These are phyloP conservation scores for Stegophylla sp. DNA, from an alignment of 2,888 invertebrate genomes.

Conservation along the genomic window DNA sequence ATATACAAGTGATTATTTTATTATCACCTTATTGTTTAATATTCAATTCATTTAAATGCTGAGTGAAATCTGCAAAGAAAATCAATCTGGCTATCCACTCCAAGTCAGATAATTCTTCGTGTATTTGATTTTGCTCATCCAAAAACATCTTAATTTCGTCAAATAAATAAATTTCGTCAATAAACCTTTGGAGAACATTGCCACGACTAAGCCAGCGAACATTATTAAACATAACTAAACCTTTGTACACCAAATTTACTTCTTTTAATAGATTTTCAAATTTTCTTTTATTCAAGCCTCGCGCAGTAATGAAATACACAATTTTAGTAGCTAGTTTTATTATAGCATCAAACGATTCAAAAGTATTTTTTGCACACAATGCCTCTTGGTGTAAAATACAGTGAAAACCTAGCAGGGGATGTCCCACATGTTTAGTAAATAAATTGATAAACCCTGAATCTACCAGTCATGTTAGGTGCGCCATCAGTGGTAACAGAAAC, in stretches of 20 bases:
- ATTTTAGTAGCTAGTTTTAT: constrained; percentile 11
- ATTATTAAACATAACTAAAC: constrained; percentile 60
- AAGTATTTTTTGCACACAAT: constrained; percentile 3
- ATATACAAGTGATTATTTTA: constrained; percentile 27
- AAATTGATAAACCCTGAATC: constrained; percentile 2
- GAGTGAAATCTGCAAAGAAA: constrained; percentile 22
- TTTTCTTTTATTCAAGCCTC: constrained; percentile 10
- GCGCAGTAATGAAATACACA: background rate
- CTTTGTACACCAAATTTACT: constrained; percentile 59
- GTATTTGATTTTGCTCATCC: background rate
- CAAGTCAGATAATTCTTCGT: no score
- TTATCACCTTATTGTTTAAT: constrained; percentile 27
- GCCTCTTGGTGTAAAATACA: background rate
- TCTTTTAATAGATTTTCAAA: constrained; percentile 48
- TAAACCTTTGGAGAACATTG: constrained; percentile 60
- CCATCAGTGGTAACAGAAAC: background rate
- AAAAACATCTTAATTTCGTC: constrained; percentile 55
- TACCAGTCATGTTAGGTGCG: background rate
- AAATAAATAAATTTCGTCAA: no score
- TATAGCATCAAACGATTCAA: constrained; percentile 2
- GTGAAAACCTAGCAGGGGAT: background rate
- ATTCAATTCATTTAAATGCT: constrained; percentile 29
- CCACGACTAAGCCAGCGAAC: constrained; percentile 61
- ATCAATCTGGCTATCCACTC: constrained; percentile 20
- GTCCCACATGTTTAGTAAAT: constrained; percentile 17